These are phyloP conservation scores for Heteropelma amictum DNA, from an alignment of 2,888 invertebrate species.

Conservation along the genomic window DNA sequence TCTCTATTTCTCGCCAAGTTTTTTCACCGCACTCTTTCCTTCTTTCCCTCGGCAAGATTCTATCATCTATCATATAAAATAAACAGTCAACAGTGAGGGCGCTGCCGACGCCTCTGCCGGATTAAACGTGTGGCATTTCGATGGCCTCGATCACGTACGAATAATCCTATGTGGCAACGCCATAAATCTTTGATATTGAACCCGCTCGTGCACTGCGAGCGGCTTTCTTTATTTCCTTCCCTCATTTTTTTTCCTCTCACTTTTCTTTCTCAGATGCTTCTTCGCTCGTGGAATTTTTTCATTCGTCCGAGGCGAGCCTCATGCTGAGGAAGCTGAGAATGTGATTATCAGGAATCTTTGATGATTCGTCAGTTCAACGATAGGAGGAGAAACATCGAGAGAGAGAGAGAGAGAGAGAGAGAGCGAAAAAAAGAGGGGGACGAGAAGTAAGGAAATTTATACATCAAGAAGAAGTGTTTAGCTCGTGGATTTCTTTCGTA, in stretches of 20 bases:
- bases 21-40: constrained; percentile 31
- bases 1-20: constrained; percentile 22
- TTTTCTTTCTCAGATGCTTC: constrained; percentile 21
- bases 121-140: constrained; percentile 53
- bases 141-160: constrained; percentile 60
- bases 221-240: constrained; percentile 28
- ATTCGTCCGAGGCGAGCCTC: constrained; percentile 12
- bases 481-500: too few relatives aligned
- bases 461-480: too few relatives aligned
- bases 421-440: neutral
- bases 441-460: too few relatives aligned
- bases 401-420: neutral
- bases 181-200: constrained; percentile 54
- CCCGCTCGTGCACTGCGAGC: constrained; percentile 28
- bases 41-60: constrained; percentile 57
- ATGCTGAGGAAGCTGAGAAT: constrained; percentile 16
- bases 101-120: constrained; percentile 53
- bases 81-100: constrained; percentile 65
- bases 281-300: constrained; percentile 44
- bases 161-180: constrained; percentile 57
- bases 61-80: constrained; percentile 69
- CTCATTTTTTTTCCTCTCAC: constrained; percentile 1
- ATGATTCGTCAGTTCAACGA: constrained; percentile 23
- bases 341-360: constrained; percentile 3
- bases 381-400: constrained; percentile 3